Evolutionary conservation across 2,888 invertebrate species (phyloP).

Genomic region (Cerastis leucographa): DNA sequence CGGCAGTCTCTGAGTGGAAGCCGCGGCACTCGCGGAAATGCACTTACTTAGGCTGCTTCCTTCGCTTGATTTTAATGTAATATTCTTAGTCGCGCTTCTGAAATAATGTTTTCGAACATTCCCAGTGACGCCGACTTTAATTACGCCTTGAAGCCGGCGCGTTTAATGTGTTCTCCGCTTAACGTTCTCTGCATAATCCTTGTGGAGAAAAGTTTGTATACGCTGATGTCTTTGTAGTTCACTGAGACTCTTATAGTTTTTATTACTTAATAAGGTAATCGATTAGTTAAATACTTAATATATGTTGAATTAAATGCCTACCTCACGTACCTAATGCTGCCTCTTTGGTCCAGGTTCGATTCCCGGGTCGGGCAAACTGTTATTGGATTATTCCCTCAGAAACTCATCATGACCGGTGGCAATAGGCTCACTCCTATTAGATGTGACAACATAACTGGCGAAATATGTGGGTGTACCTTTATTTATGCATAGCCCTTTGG

Average conservation of each 20-base stretch:
- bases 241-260: constrained; percentile 49
- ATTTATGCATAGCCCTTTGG: no score
- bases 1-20: constrained; percentile 59
- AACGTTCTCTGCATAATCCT: constrained; percentile 67
- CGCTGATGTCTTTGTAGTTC: constrained; percentile 66
- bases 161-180: constrained; percentile 69
- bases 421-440: no score
- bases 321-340: no score
- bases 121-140: constrained; percentile 71
- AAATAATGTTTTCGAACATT: constrained; percentile 74
- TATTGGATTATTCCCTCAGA: no score
- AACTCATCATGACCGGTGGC: no score
- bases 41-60: constrained; percentile 76
- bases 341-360: no score
- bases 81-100: constrained; percentile 71
- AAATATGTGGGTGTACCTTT: no score
- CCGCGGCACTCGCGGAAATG: constrained; percentile 71
- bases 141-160: constrained; percentile 67
- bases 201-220: constrained; percentile 62
- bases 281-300: neutral
- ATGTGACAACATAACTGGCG: no score
- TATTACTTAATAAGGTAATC: constrained; percentile 23
- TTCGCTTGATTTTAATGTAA: constrained; percentile 76
- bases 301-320: no score
- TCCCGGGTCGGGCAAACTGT: no score